Percentiles rank a stretch among this genome's conserved stretches.
phyloP scores from a whole-genome alignment of 92 coral and sea anemone genomes.

The Paramuricea clavata region DNA sequence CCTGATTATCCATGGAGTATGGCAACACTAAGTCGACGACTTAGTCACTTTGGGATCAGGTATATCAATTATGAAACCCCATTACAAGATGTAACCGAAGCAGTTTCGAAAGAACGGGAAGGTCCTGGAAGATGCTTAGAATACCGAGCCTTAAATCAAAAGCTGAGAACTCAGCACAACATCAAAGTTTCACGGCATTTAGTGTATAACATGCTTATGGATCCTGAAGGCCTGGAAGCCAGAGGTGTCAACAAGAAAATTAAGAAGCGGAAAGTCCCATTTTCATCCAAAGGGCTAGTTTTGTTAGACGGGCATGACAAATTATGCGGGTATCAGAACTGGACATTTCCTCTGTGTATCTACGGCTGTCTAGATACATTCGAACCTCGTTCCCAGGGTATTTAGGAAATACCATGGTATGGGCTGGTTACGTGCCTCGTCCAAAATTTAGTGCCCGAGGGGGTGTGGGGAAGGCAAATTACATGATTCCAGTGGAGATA shows the following conservation, averaged over 20 bases:
- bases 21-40: slow-evolving; percentile 64
- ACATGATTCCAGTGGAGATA: no score
- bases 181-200: slow-evolving; percentile 68
- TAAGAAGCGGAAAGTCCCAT: slow-evolving; percentile 64
- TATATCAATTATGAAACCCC: slow-evolving; percentile 69
- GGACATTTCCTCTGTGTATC: slow-evolving; percentile 74
- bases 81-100: slow-evolving; percentile 58
- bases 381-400: no score
- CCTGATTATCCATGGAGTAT: slow-evolving; percentile 70
- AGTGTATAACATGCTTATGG: slow-evolving; percentile 33
- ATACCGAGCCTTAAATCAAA: slow-evolving; percentile 71
- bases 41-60: slow-evolving; percentile 64
- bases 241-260: slow-evolving; percentile 66
- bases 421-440: no score
- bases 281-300: slow-evolving; percentile 72
- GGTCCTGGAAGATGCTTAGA: slow-evolving; percentile 45
- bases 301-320: no score
- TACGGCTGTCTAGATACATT: slow-evolving; percentile 75
- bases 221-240: slow-evolving; percentile 56
- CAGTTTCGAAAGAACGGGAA: slow-evolving; percentile 51
- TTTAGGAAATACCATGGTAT: no score
- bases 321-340: slow-evolving; percentile 83
- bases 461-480: no score
- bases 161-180: slow-evolving; percentile 61
- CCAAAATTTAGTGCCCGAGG: no score